Conservation (phyloP, 1,140 invertebrate genomes). For the Drosophila sechellia region DNA sequence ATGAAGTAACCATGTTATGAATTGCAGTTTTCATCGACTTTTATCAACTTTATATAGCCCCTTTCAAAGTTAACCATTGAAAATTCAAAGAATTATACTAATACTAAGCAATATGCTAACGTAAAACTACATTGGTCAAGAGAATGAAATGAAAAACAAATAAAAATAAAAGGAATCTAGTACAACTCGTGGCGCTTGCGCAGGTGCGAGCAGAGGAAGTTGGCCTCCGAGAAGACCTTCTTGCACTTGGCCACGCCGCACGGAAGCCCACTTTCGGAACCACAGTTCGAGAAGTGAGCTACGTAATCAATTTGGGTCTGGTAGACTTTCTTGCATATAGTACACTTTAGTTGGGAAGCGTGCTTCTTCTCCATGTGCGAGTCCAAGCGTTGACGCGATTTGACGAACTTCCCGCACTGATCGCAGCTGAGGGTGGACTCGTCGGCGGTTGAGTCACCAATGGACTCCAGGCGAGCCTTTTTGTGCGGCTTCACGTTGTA, state of each 20-base stretch:
- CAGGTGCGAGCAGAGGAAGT: conserved; percentile 43
- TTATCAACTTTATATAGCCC: neutral
- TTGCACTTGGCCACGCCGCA: conserved; percentile 44
- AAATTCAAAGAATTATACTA: neutral
- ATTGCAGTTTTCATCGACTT: neutral
- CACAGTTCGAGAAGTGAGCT: conserved; percentile 29
- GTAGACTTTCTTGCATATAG: conserved; percentile 5
- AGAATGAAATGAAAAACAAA: neutral
- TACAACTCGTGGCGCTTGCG: conserved; percentile 38
- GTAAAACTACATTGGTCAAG: neutral
- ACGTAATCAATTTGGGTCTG: conserved; percentile 23
- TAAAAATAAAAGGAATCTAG: conserved; percentile 4
- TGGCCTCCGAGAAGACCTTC: conserved; percentile 30
- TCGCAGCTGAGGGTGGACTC: conserved; percentile 36
- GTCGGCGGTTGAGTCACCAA: conserved; percentile 10
- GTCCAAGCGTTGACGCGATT: conserved; percentile 43
- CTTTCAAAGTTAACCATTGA: too few species aligned
- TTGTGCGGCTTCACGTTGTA: conserved; percentile 53
- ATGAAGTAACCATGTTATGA: neutral
- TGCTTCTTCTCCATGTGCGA: conserved; percentile 59
- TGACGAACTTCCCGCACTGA: conserved; percentile 39
- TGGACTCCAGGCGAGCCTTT: conserved; percentile 28
- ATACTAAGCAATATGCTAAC: neutral
- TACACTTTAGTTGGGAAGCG: conserved; percentile 20
- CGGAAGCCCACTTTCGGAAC: neutral